Evolutionary conservation across 2,113 vertebrate species (phyloP).

Genomic region (Grantiella picta): DNA sequence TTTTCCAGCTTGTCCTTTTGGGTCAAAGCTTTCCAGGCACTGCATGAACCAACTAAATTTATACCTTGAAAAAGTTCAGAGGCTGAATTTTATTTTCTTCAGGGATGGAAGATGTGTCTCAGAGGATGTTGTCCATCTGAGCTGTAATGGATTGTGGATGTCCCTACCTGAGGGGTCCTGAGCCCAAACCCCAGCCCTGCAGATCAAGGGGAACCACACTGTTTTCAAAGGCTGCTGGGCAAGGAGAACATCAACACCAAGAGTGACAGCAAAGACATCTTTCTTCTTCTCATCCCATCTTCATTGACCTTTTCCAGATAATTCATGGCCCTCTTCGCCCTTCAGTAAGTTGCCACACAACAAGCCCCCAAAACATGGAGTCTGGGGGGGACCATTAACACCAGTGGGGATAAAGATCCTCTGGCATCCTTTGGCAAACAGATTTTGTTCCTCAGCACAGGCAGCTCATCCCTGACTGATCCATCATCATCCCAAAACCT

Average conservation of each 20-base stretch:
- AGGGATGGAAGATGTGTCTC: background rate
- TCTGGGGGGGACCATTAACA: accelerated
- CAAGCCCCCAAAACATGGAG: background rate
- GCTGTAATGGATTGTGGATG: background rate
- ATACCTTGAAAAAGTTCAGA: background rate
- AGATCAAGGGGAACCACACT: accelerated
- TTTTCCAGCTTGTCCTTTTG: background rate
- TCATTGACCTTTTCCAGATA: background rate
- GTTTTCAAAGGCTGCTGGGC: background rate
- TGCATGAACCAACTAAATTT: background rate
- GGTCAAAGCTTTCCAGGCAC: background rate
- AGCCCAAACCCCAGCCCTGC: background rate
- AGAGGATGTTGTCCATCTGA: background rate
- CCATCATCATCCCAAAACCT: background rate
- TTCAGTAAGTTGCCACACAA: background rate
- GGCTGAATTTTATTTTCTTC: background rate
- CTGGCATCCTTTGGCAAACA: background rate
- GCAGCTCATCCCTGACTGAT: background rate
- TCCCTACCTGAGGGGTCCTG: no score
- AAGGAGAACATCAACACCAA: background rate
- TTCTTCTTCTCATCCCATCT: background rate
- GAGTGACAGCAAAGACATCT: background rate
- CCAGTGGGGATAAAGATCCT: background rate
- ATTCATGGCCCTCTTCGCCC: background rate
- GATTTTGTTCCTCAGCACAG: background rate